Evolutionary conservation across 2,888 invertebrate genomes (phyloP).

Genomic region (Psylliodes chrysocephalus): DNA sequence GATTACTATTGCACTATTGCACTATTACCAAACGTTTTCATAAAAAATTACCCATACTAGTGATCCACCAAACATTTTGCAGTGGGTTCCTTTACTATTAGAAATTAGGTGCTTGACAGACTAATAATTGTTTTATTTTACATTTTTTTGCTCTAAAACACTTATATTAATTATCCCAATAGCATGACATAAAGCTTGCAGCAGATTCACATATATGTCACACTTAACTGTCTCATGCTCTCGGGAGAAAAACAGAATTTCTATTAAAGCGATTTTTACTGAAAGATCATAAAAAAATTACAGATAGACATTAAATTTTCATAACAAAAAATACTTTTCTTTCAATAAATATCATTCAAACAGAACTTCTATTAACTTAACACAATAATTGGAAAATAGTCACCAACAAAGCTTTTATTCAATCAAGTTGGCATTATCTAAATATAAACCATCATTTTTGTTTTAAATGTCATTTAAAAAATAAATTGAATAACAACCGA

Average conservation of each 20-base stretch:
- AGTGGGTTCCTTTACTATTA: too few relatives aligned
- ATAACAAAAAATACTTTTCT: neutral
- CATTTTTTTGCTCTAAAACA: neutral
- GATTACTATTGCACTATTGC: neutral
- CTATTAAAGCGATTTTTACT: conserved; percentile 1
- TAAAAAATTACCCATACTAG: too few relatives aligned
- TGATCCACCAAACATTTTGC: too few relatives aligned
- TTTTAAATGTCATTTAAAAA: conserved; percentile 14
- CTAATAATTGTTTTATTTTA: too few relatives aligned
- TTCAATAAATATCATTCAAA: conserved; percentile 1
- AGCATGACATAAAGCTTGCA: neutral
- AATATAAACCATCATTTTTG: conserved; percentile 43
- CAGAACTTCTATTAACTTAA: conserved; percentile 7
- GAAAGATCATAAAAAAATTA: neutral
- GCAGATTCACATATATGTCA: neutral
- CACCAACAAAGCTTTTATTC: conserved; percentile 34
- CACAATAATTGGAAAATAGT: conserved; percentile 8
- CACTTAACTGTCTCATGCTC: conserved; percentile 1
- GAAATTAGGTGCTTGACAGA: too few relatives aligned
- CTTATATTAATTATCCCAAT: neutral
- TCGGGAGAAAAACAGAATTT: conserved; percentile 1
- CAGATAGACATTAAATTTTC: neutral
- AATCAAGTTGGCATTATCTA: conserved; percentile 55
- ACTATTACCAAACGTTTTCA: too few relatives aligned
- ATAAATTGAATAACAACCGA: conserved; percentile 20